Conservation (phyloP, 2,888 invertebrate genomes). For the Rutpela maculata region DNA sequence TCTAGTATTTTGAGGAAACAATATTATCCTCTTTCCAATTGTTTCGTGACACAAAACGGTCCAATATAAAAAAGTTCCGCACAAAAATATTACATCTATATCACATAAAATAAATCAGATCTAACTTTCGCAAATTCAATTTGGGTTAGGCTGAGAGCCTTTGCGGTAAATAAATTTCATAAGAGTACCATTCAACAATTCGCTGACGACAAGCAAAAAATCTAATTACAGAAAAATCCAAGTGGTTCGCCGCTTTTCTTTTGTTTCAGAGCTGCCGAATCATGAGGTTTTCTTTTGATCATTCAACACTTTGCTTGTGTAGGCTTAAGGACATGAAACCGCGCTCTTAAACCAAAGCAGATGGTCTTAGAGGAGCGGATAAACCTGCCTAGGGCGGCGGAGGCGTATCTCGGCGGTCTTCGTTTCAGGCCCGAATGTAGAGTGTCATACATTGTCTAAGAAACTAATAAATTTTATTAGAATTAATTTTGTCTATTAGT, state of each 20-base stretch:
- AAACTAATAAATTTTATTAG: not conserved
- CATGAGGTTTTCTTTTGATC: constrained; percentile 47
- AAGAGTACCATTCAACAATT: constrained; percentile 31
- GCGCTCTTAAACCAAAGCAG: constrained; percentile 41
- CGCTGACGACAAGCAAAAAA: constrained; percentile 45
- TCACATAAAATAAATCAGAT: constrained; percentile 29
- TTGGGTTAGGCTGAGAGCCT: constrained; percentile 25
- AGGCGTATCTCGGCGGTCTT: constrained; percentile 19
- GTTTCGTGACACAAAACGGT: not conserved
- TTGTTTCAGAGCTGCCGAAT: constrained; percentile 42
- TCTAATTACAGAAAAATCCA: constrained; percentile 45
- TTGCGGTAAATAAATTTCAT: constrained; percentile 35
- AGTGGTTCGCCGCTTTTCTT: constrained; percentile 34
- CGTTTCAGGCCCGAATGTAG: constrained; percentile 35
- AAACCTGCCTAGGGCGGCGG: constrained; percentile 30
- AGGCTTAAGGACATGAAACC: constrained; percentile 45
- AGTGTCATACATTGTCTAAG: not conserved
- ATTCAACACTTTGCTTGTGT: constrained; percentile 35
- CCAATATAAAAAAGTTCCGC: constrained; percentile 4
- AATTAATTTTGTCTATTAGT: too few species aligned
- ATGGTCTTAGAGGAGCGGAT: constrained; percentile 44
- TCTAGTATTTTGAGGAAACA: not conserved
- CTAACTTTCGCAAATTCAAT: constrained; percentile 32
- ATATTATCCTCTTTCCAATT: constrained; percentile 2
- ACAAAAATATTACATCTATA: constrained; percentile 26